phyloP scores from a whole-genome alignment of 2,888 invertebrate genomes.

The Eupithecia subumbrata region DNA sequence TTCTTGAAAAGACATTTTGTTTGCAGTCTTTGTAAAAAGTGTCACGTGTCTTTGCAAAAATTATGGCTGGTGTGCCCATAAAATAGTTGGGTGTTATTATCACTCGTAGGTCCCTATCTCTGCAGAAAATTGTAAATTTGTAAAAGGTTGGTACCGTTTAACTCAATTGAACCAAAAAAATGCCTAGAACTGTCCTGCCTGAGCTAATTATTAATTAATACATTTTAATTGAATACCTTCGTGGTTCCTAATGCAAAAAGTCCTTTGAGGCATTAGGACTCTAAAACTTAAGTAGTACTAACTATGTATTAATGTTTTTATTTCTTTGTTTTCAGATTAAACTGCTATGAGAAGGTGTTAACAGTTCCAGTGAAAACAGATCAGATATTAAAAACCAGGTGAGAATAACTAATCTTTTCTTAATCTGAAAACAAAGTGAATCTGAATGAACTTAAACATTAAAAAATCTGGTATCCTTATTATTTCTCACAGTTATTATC shows the following conservation, averaged over 20 bases:
- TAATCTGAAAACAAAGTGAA: too few species aligned
- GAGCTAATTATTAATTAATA: too few species aligned
- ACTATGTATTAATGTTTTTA: not conserved
- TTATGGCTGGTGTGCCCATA: not conserved
- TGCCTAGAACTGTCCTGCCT: not conserved
- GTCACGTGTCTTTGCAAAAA: not conserved
- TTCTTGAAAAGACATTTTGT: not conserved
- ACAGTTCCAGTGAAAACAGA: conserved; percentile 22
- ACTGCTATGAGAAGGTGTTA: conserved; percentile 39
- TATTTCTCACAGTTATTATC: too few species aligned
- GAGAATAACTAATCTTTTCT: not conserved
- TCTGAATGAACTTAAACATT: too few species aligned
- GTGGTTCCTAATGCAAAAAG: not conserved
- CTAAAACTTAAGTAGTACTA: not conserved
- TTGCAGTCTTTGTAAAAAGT: too few species aligned
- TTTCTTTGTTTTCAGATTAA: conserved; percentile 38
- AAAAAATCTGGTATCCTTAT: too few species aligned
- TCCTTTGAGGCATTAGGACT: not conserved
- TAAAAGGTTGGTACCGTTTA: not conserved
- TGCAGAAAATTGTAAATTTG: not conserved
- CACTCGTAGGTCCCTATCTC: not conserved
- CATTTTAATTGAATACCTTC: not conserved
- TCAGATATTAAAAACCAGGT: conserved; percentile 29
- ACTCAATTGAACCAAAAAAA: not conserved
- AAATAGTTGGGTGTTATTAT: not conserved